Conservation (phyloP, 2,797 vertebrate species). For the Rhinichthys osculus region DNA sequence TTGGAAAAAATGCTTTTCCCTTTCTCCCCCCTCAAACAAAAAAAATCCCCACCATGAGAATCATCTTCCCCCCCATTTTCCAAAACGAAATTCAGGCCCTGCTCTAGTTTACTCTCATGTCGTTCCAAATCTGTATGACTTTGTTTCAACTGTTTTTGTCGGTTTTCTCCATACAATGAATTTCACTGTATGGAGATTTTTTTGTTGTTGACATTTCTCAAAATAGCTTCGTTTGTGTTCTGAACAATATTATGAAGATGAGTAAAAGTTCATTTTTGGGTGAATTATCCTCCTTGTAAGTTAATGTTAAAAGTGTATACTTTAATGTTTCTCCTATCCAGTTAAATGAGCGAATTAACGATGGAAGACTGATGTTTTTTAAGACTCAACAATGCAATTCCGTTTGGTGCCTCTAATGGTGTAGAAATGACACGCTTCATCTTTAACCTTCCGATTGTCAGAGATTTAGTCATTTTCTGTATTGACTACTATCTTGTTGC, state of each 20-base stretch:
- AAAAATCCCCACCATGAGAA: too few relatives aligned
- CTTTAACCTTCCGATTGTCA: constrained; percentile 27
- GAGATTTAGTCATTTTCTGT: constrained; percentile 9
- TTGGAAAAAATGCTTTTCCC: too few relatives aligned
- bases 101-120: too few relatives aligned
- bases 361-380: neutral
- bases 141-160: neutral
- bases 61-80: too few relatives aligned
- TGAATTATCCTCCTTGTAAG: neutral
- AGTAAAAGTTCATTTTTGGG: neutral
- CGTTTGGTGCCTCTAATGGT: neutral
- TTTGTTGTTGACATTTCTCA: neutral
- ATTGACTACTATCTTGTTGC: constrained; percentile 25
- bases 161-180: too few relatives aligned
- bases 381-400: neutral
- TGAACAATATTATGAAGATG: neutral
- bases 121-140: neutral
- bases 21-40: too few relatives aligned
- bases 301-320: neutral
- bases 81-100: too few relatives aligned
- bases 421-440: neutral
- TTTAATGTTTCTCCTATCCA: neutral
- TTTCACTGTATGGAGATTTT: too few relatives aligned
- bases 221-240: neutral
- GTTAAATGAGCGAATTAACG: neutral